phyloP scores from a whole-genome alignment of 1,140 invertebrate species.

The Sinella curviseta region DNA sequence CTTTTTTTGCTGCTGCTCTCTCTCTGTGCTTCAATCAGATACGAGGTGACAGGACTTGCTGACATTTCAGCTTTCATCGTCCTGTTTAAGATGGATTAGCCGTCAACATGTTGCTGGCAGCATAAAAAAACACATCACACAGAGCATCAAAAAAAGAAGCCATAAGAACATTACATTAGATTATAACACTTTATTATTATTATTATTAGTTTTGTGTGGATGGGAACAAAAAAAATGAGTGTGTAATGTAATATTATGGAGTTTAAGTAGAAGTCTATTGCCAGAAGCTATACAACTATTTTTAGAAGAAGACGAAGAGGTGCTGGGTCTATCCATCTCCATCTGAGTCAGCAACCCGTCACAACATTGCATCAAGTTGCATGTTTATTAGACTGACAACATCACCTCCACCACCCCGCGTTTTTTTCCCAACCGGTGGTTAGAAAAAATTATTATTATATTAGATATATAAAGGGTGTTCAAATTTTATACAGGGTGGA shows the following conservation, averaged over 20 bases:
- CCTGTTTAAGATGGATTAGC: slow-evolving; percentile 27
- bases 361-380: neutral
- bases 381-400: neutral
- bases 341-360: slow-evolving; percentile 9
- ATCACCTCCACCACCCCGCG: neutral
- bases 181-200: too few species aligned
- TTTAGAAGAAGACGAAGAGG: too few species aligned
- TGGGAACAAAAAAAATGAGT: neutral
- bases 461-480: too few species aligned
- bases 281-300: too few species aligned
- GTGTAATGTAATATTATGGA: neutral
- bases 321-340: neutral
- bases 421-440: neutral
- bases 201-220: too few species aligned
- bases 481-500: too few species aligned
- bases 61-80: slow-evolving; percentile 25
- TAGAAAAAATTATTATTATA: too few species aligned
- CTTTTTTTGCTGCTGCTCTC: too few species aligned
- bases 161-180: too few species aligned
- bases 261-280: neutral
- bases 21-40: slow-evolving; percentile 25
- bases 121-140: neutral
- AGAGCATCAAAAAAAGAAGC: neutral
- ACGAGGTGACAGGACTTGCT: slow-evolving; percentile 15
- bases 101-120: slow-evolving; percentile 25